Percentiles rank a stretch among this genome's conserved stretches.
Conservation (phyloP, 2,113 vertebrate genomes). For the Miniopterus natalensis region DNA sequence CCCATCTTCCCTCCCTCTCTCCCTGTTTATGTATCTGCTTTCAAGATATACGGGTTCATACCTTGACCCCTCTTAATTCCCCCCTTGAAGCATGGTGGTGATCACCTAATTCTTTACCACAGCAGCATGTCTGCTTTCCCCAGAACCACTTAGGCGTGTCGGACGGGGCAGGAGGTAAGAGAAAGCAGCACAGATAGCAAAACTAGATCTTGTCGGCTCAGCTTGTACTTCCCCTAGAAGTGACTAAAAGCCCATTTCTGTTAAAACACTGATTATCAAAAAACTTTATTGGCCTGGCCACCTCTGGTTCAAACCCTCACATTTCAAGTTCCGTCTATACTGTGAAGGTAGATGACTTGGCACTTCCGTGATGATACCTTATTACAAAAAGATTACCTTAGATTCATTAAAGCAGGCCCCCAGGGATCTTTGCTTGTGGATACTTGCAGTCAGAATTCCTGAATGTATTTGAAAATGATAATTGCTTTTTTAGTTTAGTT, state of each 20-base stretch:
- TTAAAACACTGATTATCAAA: conserved; percentile 29
- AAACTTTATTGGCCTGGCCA: background rate
- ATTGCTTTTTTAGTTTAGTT: conserved; percentile 10
- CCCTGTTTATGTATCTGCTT: background rate
- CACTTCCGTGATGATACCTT: background rate
- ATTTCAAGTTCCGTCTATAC: background rate
- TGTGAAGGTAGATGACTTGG: background rate
- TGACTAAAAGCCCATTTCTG: background rate
- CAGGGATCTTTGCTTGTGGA: background rate
- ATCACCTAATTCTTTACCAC: background rate
- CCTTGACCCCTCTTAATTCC: background rate
- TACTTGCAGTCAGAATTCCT: conserved; percentile 42
- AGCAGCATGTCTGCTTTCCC: background rate
- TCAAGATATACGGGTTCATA: background rate
- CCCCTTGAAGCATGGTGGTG: background rate
- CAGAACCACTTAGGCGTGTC: background rate
- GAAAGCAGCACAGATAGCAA: background rate
- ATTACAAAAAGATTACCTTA: background rate
- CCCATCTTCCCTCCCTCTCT: background rate
- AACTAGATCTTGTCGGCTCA: background rate
- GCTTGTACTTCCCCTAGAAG: background rate
- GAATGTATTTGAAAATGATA: conserved; percentile 47
- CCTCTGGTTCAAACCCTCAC: conserved; percentile 12
- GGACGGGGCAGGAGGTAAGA: background rate
- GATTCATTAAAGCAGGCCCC: conserved; percentile 4